Percentiles rank a stretch among this genome's conserved stretches.
phyloP scores from a whole-genome alignment of 1,140 invertebrate genomes.

The Drosophila micromelanica region DNA sequence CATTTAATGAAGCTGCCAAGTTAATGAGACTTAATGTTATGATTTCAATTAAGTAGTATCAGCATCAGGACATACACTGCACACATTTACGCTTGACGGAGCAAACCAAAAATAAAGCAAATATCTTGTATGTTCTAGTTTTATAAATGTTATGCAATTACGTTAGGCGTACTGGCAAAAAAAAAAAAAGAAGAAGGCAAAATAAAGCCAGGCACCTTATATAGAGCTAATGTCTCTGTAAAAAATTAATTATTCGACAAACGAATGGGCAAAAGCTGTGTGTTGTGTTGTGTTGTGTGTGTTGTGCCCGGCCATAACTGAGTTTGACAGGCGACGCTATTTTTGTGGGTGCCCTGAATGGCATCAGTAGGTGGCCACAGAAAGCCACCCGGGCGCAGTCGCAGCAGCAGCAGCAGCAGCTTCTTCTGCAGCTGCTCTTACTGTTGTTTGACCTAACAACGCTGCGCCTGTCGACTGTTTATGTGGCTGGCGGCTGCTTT shows the following conservation, averaged over 20 bases:
- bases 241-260: slow-evolving; percentile 62
- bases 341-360: slow-evolving; percentile 47
- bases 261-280: slow-evolving; percentile 28
- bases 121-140: too few relatives aligned
- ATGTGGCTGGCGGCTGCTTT: slow-evolving; percentile 81
- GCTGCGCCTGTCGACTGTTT: slow-evolving; percentile 77
- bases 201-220: not conserved
- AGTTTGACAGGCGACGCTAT: slow-evolving; percentile 48
- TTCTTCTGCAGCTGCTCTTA: slow-evolving; percentile 36
- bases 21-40: slow-evolving; percentile 55
- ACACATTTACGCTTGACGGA: slow-evolving; percentile 25
- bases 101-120: not conserved
- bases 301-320: slow-evolving; percentile 32
- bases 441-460: slow-evolving; percentile 73
- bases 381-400: too few relatives aligned
- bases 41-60: slow-evolving; percentile 69
- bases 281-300: too few relatives aligned
- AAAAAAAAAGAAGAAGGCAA: too few relatives aligned
- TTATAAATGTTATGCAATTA: not conserved
- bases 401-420: too few relatives aligned
- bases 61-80: slow-evolving; percentile 14
- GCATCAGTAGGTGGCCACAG: slow-evolving; percentile 26
- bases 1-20: slow-evolving; percentile 32
- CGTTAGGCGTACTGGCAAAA: not conserved
- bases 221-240: slow-evolving; percentile 36